Evolutionary conservation across 2,888 invertebrate genomes (phyloP).

Genomic region (Balanococcus diminutus): DNA sequence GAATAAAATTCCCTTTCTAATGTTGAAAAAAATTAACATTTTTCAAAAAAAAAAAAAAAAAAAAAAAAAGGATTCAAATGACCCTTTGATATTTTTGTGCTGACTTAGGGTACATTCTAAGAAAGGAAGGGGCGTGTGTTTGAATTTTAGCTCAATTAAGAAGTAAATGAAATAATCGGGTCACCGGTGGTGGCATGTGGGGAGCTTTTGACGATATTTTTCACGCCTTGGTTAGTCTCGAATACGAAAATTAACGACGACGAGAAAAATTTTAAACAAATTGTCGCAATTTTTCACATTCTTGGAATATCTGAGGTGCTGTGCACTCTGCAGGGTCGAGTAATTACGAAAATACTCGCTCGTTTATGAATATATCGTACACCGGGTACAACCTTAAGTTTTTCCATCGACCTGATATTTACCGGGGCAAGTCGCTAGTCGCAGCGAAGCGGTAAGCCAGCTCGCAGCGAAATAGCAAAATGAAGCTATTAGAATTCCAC

Average conservation of each 20-base stretch:
- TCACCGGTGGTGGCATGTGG: background rate
- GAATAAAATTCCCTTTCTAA: no score
- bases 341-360: constrained; percentile 24
- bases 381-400: constrained; percentile 29
- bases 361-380: background rate
- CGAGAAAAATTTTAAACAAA: background rate
- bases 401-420: constrained; percentile 9
- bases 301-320: no score
- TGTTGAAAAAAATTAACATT: no score
- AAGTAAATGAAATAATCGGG: background rate
- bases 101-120: no score
- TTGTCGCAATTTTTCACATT: background rate
- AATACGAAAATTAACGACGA: background rate
- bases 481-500: constrained; percentile 45
- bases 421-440: background rate
- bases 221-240: background rate
- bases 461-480: background rate
- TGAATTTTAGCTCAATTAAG: background rate
- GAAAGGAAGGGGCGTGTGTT: no score
- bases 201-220: background rate
- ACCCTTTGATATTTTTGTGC: no score
- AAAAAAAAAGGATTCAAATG: no score
- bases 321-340: background rate
- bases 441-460: background rate
- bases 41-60: no score